phyloP scores from a whole-genome alignment of 2,797 vertebrate genomes.

The Protosalanx chinensis region DNA sequence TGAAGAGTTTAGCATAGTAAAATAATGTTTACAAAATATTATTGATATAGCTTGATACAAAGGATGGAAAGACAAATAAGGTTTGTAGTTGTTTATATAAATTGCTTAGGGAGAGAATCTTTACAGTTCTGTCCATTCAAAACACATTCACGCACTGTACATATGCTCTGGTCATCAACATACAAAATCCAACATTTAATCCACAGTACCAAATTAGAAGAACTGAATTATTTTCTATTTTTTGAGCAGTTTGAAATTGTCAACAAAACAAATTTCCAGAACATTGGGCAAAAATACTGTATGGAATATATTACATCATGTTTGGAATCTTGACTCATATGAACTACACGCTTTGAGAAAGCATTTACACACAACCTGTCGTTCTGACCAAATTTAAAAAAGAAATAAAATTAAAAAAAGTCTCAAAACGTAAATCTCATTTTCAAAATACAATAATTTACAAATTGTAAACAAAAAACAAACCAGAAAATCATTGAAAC shows the following conservation, averaged over 20 bases:
- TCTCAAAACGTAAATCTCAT: constrained; percentile 53
- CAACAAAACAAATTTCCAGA: constrained; percentile 46
- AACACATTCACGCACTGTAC: constrained; percentile 42
- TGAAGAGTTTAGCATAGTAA: too few species aligned
- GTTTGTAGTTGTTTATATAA: constrained; percentile 66
- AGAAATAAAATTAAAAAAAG: constrained; percentile 54
- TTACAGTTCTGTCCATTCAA: constrained; percentile 49
- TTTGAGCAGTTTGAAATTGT: constrained; percentile 36
- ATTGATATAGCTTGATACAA: constrained; percentile 1
- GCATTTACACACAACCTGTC: constrained; percentile 60
- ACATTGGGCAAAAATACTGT: constrained; percentile 59
- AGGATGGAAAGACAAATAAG: neutral
- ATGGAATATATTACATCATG: constrained; percentile 62
- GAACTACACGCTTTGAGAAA: constrained; percentile 34
- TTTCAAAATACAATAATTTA: constrained; percentile 88
- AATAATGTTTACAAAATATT: neutral
- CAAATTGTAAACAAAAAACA: constrained; percentile 70
- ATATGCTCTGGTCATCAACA: constrained; percentile 32
- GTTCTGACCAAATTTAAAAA: constrained; percentile 69
- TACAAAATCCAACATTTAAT: constrained; percentile 64
- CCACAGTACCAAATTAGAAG: constrained; percentile 51
- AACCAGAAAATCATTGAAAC: constrained; percentile 59
- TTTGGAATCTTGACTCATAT: constrained; percentile 44
- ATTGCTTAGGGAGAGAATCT: constrained; percentile 52
- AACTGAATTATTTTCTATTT: constrained; percentile 38